Base-by-base conservation (phyloP, 1,140 invertebrate species). In the Macrotrachela quadricornifera region DNA sequence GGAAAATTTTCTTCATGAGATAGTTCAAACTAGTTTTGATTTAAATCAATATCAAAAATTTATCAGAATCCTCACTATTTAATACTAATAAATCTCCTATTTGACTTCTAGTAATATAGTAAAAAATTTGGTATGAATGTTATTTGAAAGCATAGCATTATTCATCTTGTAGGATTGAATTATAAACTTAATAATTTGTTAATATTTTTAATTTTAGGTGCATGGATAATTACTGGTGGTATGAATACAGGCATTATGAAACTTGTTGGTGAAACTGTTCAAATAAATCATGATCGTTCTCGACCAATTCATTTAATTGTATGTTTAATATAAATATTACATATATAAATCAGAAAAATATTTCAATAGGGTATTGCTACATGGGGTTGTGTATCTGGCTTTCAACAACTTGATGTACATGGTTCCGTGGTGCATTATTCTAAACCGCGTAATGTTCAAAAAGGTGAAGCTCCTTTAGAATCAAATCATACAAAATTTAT, bases 401-500 rank as follows among this genome's bases (percentile, higher is more conserved):
- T 18, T n/a, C 2, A 15, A 15, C n/a, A 44, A 18, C n/a, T 18
- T 15, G 17, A 44, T 4, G n/a, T 18, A 18, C 6, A 2, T 44
- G n/a, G 42, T n/a, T 15, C n/a, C 2, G 9, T 3, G 2, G 42
- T 15, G 2, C 17, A n/a, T n/a, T 15, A 15, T 44, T 44, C 42
- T 18, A 44, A n/a, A n/a, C 42, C 42, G 9, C n/a, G 42, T 15
- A 15, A 37, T 17, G 45, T 13, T 18, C 10, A 48, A 53, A 53
- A 53, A 39, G 41, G 44, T 10, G 51, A 53, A 18, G 56, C 62
- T 0, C 60, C 63, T 10, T 56, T 72, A 10, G 68, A 71, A 58
- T 64, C 62, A 14, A 66, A 71, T 57, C 70, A 72, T 58, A 70
- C 71, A 1, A 69, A 72, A 58, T 72, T 71, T 56, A 58, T 72